These are phyloP conservation scores for Petrocephalus schoutedeni DNA, from an alignment of 2,797 vertebrate species.

Conservation along the genomic window DNA sequence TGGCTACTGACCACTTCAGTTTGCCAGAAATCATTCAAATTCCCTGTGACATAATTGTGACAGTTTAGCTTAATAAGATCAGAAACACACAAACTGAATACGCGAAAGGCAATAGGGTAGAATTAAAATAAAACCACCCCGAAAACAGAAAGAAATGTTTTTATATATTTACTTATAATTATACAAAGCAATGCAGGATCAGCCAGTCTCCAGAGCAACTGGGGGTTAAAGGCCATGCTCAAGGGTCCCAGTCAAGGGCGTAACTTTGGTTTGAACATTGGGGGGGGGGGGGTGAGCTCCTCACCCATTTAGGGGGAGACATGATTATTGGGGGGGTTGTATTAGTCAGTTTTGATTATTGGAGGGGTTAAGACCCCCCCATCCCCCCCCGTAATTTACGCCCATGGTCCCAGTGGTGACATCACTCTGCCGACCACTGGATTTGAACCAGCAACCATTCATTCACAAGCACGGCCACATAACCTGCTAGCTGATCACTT, in stretches of 20 bases:
- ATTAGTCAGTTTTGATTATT: too few relatives aligned
- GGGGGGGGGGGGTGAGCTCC: too few relatives aligned
- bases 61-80: background rate
- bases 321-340: too few relatives aligned
- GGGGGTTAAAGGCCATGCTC: background rate
- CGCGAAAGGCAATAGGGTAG: background rate
- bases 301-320: too few relatives aligned
- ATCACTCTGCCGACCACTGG: background rate
- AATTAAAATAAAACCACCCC: background rate
- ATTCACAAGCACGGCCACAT: background rate
- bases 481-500: background rate
- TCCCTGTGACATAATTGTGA: background rate
- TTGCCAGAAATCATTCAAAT: background rate
- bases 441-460: background rate
- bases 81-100: background rate
- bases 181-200: background rate
- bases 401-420: background rate
- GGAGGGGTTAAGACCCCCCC: too few relatives aligned
- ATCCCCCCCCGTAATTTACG: too few relatives aligned
- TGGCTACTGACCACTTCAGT: background rate
- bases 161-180: too few relatives aligned
- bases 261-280: too few relatives aligned
- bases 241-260: background rate
- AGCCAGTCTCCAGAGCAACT: background rate
- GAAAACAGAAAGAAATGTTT: background rate